Conservation (phyloP, 2,888 invertebrate species). For the Volucella inanis region DNA sequence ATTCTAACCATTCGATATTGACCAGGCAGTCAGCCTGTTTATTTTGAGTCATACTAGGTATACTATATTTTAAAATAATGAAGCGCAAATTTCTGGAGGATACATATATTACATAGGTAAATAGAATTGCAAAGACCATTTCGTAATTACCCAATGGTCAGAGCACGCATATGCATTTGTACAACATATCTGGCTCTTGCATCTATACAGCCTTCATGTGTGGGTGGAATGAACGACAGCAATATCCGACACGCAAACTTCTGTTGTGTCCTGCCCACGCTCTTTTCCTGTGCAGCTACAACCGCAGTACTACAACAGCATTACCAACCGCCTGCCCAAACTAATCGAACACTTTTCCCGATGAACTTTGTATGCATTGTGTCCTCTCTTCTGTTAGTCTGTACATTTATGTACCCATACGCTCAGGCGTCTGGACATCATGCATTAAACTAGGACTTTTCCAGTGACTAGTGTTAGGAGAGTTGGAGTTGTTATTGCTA, state of each 20-base stretch:
- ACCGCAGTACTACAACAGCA: slow-evolving; percentile 25
- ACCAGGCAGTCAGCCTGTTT: too few relatives aligned
- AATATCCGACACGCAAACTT: slow-evolving; percentile 74
- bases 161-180: slow-evolving; percentile 65
- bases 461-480: slow-evolving; percentile 51
- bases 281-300: neutral
- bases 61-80: neutral
- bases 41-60: too few relatives aligned
- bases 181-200: slow-evolving; percentile 19
- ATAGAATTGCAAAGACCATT: slow-evolving; percentile 69
- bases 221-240: slow-evolving; percentile 68
- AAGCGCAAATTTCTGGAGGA: slow-evolving; percentile 29
- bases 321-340: slow-evolving; percentile 42
- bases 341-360: slow-evolving; percentile 71
- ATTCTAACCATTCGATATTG: too few relatives aligned
- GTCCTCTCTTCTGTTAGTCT: neutral
- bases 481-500: slow-evolving; percentile 73
- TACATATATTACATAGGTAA: slow-evolving; percentile 67
- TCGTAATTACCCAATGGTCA: slow-evolving; percentile 69
- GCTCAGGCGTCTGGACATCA: slow-evolving; percentile 6
- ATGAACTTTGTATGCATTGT: slow-evolving; percentile 39
- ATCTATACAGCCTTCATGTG: slow-evolving; percentile 46
- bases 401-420: neutral
- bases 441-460: slow-evolving; percentile 17
- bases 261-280: slow-evolving; percentile 59